Percentiles rank a stretch among this genome's conserved stretches.
phyloP scores from a whole-genome alignment of 2,888 invertebrate species.

The Dicyrtoma fusca region DNA sequence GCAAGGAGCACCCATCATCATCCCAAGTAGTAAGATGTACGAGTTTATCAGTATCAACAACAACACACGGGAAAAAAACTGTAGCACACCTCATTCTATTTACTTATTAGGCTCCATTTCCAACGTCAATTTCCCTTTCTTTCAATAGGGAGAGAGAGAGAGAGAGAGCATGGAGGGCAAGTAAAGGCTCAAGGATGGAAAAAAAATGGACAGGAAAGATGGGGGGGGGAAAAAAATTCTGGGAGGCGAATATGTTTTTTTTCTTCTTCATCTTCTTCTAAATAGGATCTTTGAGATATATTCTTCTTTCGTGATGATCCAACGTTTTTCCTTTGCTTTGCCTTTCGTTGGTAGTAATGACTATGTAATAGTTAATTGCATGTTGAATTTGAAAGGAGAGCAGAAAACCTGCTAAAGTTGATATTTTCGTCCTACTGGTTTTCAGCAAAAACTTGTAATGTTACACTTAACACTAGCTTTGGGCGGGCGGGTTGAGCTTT shows the following conservation, averaged over 20 bases:
- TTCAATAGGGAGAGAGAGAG: neutral
- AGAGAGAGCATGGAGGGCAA: neutral
- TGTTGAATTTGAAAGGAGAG: constrained; percentile 4
- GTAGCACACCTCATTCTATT: neutral
- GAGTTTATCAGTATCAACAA: no score
- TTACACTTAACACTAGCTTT: constrained; percentile 28
- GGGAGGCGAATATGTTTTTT: no score
- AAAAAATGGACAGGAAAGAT: neutral
- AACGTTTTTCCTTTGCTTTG: no score
- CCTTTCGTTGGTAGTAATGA: no score
- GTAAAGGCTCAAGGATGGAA: neutral
- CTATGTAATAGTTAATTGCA: no score
- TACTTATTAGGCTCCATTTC: constrained; percentile 19
- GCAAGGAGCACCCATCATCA: constrained; percentile 5
- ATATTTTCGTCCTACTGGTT: constrained; percentile 32
- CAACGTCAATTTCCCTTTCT: constrained; percentile 25
- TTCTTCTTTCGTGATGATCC: no score
- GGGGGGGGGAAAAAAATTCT: no score
- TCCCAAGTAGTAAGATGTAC: neutral
- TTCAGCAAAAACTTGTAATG: constrained; percentile 27
- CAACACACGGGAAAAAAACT: neutral
- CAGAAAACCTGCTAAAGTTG: constrained; percentile 16
- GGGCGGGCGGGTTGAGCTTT: constrained; percentile 12
- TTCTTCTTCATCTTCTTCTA: no score
- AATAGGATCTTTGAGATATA: no score